Evolutionary conservation across 2,888 invertebrate species (phyloP).

Genomic region (Melolontha melolontha): DNA sequence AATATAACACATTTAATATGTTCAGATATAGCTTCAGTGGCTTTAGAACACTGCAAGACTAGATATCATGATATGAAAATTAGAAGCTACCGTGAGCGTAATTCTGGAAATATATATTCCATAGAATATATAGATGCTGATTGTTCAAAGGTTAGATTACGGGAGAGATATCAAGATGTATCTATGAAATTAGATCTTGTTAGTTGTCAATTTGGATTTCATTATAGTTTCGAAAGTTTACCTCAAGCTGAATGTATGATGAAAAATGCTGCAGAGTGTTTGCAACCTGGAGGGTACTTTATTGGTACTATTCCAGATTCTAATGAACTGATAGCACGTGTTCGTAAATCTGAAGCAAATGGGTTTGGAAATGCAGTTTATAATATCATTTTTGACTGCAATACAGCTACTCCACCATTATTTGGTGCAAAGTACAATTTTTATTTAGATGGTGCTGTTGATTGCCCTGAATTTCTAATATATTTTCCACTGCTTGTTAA

Average conservation of each 20-base stretch:
- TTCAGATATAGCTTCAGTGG: slow-evolving; percentile 93
- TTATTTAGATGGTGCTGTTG: slow-evolving; percentile 93
- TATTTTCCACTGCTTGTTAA: slow-evolving; percentile 88
- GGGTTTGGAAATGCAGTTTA: slow-evolving; percentile 85
- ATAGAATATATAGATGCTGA: slow-evolving; percentile 95
- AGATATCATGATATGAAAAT: slow-evolving; percentile 81
- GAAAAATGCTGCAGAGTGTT: slow-evolving; percentile 89
- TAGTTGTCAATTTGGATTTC: slow-evolving; percentile 98
- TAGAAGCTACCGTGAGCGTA: slow-evolving; percentile 55
- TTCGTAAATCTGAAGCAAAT: slow-evolving; percentile 69
- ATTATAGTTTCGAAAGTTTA: slow-evolving; percentile 94
- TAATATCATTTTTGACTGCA: slow-evolving; percentile 78
- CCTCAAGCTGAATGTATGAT: slow-evolving; percentile 93
- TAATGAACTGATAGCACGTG: slow-evolving; percentile 86
- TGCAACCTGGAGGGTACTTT: slow-evolving; percentile 92
- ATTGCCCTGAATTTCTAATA: slow-evolving; percentile 98
- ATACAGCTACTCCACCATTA: slow-evolving; percentile 78
- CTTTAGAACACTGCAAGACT: slow-evolving; percentile 89
- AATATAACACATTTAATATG: slow-evolving; percentile 86
- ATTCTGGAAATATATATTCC: slow-evolving; percentile 70
- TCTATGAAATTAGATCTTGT: slow-evolving; percentile 87
- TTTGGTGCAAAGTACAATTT: slow-evolving; percentile 98
- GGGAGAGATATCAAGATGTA: slow-evolving; percentile 82
- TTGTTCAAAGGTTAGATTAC: slow-evolving; percentile 85
- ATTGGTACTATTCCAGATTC: slow-evolving; percentile 98